Evolutionary conservation across 2,797 vertebrate species (phyloP).

Genomic region (Pteronotus mesoamericanus): DNA sequence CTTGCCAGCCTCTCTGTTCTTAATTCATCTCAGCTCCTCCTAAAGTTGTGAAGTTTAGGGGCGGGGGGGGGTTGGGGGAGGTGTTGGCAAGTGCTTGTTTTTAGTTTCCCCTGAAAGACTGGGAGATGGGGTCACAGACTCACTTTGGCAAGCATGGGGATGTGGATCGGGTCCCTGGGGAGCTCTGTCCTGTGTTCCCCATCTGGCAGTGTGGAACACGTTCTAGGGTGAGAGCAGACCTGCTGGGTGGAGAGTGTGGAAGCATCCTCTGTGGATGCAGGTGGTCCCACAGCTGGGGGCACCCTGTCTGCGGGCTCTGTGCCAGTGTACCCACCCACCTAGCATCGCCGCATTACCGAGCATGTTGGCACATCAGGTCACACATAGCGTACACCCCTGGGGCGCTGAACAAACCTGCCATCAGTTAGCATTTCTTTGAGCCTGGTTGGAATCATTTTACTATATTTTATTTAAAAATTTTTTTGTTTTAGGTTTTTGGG

Average conservation of each 20-base stretch:
- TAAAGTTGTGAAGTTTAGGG: background rate
- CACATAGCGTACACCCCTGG: fast-evolving
- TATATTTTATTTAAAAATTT: no score
- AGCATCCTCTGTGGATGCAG: background rate
- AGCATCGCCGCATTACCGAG: background rate
- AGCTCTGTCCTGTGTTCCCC: background rate
- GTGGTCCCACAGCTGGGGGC: background rate
- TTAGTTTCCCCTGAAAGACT: background rate
- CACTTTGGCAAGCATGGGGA: no score
- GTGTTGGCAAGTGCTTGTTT: background rate
- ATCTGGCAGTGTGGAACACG: background rate
- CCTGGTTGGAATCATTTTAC: background rate
- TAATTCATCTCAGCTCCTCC: background rate
- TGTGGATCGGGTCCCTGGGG: background rate
- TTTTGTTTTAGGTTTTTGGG: no score
- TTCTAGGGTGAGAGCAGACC: background rate
- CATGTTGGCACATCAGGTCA: background rate
- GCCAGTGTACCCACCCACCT: background rate
- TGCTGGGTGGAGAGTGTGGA: no score
- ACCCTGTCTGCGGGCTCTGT: background rate
- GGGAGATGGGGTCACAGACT: background rate
- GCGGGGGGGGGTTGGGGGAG: background rate
- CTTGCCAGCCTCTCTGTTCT: background rate
- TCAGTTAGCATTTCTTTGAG: background rate
- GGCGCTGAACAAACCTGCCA: background rate